Percentiles rank a stretch among this genome's conserved stretches.
Conservation (phyloP, 2,113 vertebrate genomes). For the Rhizomys pruinosus region DNA sequence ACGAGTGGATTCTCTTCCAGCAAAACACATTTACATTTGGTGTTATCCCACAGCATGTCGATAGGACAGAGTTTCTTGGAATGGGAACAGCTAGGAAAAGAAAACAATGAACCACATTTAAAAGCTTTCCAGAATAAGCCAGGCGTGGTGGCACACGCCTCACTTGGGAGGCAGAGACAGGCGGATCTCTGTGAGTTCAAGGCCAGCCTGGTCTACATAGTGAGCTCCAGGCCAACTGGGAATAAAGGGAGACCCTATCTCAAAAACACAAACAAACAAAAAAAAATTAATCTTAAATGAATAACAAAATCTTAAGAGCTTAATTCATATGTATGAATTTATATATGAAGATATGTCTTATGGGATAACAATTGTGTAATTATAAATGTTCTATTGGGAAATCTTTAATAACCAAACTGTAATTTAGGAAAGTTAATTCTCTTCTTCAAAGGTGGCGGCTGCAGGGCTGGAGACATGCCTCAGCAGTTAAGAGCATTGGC, state of each 20-base stretch:
- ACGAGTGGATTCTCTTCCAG: conserved; percentile 81
- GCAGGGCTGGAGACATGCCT: too few relatives aligned
- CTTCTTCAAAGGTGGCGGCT: neutral
- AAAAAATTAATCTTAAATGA: neutral
- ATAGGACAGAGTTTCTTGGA: conserved; percentile 85
- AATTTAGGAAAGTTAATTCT: conserved; percentile 44
- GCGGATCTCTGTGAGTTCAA: too few relatives aligned
- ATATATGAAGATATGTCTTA: neutral
- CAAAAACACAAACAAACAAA: neutral
- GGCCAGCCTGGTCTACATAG: too few relatives aligned
- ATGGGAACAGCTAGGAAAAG: conserved; percentile 85
- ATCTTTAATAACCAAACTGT: conserved; percentile 42
- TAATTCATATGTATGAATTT: conserved; percentile 56
- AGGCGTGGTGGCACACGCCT: too few relatives aligned
- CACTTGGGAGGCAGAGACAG: too few relatives aligned
- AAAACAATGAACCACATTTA: conserved; percentile 37
- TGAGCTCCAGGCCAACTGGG: too few relatives aligned
- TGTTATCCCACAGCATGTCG: conserved; percentile 94
- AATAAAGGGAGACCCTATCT: too few relatives aligned
- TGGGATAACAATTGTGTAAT: conserved; percentile 52
- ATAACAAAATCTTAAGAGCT: neutral
- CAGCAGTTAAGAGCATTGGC: too few relatives aligned
- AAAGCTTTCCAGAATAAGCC: conserved; percentile 29
- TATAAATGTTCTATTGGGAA: conserved; percentile 37
- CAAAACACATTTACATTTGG: conserved; percentile 91